Conservation (phyloP, 2,113 vertebrate genomes). For the Marmota flaviventris region DNA sequence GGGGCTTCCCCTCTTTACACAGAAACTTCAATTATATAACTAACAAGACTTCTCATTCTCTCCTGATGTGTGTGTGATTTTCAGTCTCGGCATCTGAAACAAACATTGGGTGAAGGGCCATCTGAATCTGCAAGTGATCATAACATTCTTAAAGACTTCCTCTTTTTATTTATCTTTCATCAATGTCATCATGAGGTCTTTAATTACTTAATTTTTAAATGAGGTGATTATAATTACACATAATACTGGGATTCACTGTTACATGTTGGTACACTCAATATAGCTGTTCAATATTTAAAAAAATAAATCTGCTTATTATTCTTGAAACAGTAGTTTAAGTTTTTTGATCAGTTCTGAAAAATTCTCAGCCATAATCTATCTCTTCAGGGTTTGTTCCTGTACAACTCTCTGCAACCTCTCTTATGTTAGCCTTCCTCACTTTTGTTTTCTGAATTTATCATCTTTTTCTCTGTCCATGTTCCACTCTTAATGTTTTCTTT, state of each 20-base stretch:
- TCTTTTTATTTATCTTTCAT: not conserved
- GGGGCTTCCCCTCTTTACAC: not conserved
- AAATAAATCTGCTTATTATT: not conserved
- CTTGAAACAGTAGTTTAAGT: not conserved
- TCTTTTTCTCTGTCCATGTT: not conserved
- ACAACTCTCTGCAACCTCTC: not conserved
- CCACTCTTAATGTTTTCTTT: slow-evolving; percentile 25
- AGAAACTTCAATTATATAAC: not conserved
- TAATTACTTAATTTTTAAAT: not conserved
- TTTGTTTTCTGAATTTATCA: not conserved
- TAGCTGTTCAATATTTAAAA: not conserved
- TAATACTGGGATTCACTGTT: no score
- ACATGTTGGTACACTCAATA: no score
- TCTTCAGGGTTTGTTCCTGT: not conserved
- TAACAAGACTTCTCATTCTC: not conserved
- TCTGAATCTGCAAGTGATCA: not conserved
- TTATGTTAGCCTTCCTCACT: not conserved
- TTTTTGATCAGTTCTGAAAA: not conserved
- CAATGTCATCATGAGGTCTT: not conserved
- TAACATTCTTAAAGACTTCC: not conserved
- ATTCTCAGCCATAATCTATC: not conserved
- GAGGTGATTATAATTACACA: no score
- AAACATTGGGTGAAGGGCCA: not conserved
- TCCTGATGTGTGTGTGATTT: not conserved
- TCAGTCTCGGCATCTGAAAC: not conserved